Conservation (phyloP, 2,113 vertebrate species). For the Macquaria australasica region DNA sequence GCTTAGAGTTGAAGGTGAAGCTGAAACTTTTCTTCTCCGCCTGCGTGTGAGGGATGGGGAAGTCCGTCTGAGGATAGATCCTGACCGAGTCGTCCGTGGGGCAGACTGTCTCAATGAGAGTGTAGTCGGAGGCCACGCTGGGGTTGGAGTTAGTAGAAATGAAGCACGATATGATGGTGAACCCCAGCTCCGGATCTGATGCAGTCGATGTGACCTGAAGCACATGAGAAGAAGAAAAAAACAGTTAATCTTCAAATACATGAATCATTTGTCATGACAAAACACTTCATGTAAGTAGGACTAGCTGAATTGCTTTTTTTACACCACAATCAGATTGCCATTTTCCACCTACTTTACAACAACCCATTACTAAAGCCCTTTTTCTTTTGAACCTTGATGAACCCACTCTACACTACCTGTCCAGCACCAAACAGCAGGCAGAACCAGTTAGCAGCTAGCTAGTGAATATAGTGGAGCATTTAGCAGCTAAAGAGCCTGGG, state of each 20-base stretch:
- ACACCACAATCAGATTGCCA: not conserved
- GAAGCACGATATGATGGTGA: slow-evolving; percentile 92
- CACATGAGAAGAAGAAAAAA: slow-evolving; percentile 37
- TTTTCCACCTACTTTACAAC: not conserved
- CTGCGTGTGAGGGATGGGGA: slow-evolving; percentile 76
- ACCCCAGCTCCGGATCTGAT: slow-evolving; percentile 89
- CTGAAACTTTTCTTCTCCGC: slow-evolving; percentile 91
- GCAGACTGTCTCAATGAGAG: slow-evolving; percentile 95
- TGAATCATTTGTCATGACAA: not conserved
- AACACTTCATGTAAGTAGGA: not conserved
- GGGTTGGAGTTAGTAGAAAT: slow-evolving; percentile 89
- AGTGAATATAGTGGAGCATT: no score
- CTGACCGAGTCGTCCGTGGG: slow-evolving; percentile 91
- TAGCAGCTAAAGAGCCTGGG: no score
- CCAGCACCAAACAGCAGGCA: no score
- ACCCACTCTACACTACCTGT: no score
- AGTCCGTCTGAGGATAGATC: slow-evolving; percentile 84
- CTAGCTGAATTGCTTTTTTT: no score
- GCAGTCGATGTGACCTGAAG: slow-evolving; percentile 90
- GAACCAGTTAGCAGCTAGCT: no score
- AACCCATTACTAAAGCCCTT: not conserved
- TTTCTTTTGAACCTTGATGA: not conserved
- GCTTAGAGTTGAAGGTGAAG: slow-evolving; percentile 90
- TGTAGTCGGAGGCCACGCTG: slow-evolving; percentile 85
- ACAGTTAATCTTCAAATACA: slow-evolving; percentile 3